Evolutionary conservation across 2,797 vertebrate species (phyloP).

Genomic region (Siniperca undulata): DNA sequence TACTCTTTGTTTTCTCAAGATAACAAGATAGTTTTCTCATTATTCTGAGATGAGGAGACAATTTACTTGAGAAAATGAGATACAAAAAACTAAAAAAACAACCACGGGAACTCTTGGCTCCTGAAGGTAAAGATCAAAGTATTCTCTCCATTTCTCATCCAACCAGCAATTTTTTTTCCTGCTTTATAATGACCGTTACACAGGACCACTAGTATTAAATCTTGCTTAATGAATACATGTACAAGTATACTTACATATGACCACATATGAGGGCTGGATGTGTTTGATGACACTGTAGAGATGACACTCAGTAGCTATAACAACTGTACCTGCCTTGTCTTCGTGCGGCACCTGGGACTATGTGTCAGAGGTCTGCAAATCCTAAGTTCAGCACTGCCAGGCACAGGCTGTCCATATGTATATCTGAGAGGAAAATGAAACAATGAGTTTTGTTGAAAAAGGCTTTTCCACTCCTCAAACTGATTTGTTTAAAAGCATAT

Average conservation of each 20-base stretch:
- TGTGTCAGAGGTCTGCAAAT: constrained; percentile 10
- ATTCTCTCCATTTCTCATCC: too few relatives aligned
- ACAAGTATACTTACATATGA: background rate
- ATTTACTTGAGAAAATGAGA: too few relatives aligned
- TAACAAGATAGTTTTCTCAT: too few relatives aligned
- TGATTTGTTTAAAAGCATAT: background rate
- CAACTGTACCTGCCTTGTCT: constrained; percentile 44
- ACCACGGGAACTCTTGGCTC: too few relatives aligned
- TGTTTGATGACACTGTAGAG: background rate
- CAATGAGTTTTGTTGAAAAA: background rate
- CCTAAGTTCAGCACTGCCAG: constrained; percentile 34
- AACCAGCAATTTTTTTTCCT: too few relatives aligned
- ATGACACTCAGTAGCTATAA: background rate
- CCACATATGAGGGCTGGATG: background rate
- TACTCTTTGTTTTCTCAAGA: too few relatives aligned
- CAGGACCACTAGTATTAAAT: too few relatives aligned
- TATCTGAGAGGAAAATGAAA: constrained; percentile 45
- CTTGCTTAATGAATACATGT: background rate
- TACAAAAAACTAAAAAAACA: too few relatives aligned
- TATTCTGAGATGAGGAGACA: too few relatives aligned
- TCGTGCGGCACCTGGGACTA: constrained; percentile 9
- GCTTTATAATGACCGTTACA: too few relatives aligned
- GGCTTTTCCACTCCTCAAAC: background rate
- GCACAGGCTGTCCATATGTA: constrained; percentile 67
- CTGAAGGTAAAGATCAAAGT: too few relatives aligned